phyloP scores from a whole-genome alignment of 1,140 invertebrate genomes.

The Pygmarrhopalites habei region DNA sequence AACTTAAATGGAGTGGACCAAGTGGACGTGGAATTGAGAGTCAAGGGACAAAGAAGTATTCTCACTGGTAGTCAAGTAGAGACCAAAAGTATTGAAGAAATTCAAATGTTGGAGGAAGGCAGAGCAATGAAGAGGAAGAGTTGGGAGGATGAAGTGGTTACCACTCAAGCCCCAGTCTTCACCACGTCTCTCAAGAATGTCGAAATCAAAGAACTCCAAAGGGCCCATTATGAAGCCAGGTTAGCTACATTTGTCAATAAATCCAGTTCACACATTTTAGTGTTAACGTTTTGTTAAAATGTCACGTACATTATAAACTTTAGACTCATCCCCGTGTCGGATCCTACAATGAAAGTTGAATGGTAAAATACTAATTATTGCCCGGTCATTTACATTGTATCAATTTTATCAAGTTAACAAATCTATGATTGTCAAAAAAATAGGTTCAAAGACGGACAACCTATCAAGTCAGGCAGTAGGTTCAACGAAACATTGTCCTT shows the following conservation, averaged over 20 bases:
- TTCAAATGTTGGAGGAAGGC: constrained; percentile 74
- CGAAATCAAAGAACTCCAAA: constrained; percentile 84
- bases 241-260: too few relatives aligned
- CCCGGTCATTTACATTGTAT: too few relatives aligned
- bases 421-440: too few relatives aligned
- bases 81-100: constrained; percentile 66
- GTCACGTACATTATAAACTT: too few relatives aligned
- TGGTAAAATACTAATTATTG: constrained; percentile 47
- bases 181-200: constrained; percentile 83
- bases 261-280: constrained; percentile 72
- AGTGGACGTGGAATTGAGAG: constrained; percentile 60
- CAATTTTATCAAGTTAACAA: too few relatives aligned
- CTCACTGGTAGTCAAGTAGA: constrained; percentile 77
- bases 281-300: constrained; percentile 86
- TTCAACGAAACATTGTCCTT: constrained; percentile 52
- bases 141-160: constrained; percentile 68
- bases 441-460: constrained; percentile 79
- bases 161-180: constrained; percentile 80
- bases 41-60: constrained; percentile 53
- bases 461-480: constrained; percentile 67
- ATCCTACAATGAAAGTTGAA: constrained; percentile 89
- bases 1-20: constrained; percentile 82
- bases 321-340: constrained; percentile 91
- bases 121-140: constrained; percentile 64
- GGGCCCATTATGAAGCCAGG: constrained; percentile 43